Evolutionary conservation across 1,140 invertebrate genomes (phyloP).

Genomic region (Drosophila prosaltans): DNA sequence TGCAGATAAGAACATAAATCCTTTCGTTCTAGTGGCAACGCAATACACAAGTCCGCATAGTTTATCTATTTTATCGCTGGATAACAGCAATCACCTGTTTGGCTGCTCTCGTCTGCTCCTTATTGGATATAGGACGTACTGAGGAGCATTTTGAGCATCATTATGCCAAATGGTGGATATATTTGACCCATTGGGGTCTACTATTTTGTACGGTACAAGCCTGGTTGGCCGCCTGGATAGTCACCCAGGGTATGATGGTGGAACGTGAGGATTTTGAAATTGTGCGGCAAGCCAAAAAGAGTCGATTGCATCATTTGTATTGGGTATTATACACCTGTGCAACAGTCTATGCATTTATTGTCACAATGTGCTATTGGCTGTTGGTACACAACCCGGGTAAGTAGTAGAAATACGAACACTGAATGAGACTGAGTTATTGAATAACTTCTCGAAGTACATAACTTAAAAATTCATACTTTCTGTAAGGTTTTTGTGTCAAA

Average conservation of each 20-base stretch:
- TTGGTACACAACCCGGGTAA: slow-evolving; percentile 80
- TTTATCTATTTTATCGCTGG: slow-evolving; percentile 86
- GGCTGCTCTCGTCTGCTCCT: slow-evolving; percentile 84
- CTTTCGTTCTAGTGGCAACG: slow-evolving; percentile 82
- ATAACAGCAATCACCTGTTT: slow-evolving; percentile 84
- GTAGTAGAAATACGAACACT: slow-evolving; percentile 6
- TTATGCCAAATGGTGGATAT: slow-evolving; percentile 86
- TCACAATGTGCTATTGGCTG: slow-evolving; percentile 83
- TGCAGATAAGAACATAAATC: too few species aligned
- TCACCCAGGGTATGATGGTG: slow-evolving; percentile 83
- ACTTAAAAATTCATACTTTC: too few species aligned
- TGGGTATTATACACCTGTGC: slow-evolving; percentile 86
- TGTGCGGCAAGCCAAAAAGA: slow-evolving; percentile 77
- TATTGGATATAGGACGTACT: slow-evolving; percentile 84
- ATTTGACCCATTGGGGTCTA: slow-evolving; percentile 88
- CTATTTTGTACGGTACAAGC: slow-evolving; percentile 84
- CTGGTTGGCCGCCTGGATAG: slow-evolving; percentile 81
- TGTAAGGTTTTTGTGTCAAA: too few species aligned
- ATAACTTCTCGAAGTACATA: too few species aligned
- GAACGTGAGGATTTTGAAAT: slow-evolving; percentile 81
- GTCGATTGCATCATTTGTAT: slow-evolving; percentile 84
- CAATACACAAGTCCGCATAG: slow-evolving; percentile 81
- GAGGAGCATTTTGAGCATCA: slow-evolving; percentile 82
- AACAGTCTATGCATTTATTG: slow-evolving; percentile 86
- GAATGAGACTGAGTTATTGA: too few species aligned